phyloP scores from a whole-genome alignment of 2,797 vertebrate genomes.

The Agapornis canus region DNA sequence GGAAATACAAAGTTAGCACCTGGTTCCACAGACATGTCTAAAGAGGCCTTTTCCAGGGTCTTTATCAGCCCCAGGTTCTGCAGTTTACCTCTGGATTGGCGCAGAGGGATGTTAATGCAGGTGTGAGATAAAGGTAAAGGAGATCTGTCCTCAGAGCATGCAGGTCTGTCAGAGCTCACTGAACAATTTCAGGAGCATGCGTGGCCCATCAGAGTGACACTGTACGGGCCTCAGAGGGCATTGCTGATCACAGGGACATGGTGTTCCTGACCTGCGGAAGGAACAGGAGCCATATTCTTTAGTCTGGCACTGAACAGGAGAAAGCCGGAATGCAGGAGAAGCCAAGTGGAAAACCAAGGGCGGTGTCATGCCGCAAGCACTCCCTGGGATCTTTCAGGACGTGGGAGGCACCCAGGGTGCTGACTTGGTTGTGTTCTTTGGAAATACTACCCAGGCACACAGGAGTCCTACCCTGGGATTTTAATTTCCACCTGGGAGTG shows the following conservation, averaged over 20 bases:
- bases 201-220: background rate
- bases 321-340: background rate
- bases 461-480: background rate
- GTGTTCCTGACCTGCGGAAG: fast-evolving
- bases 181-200: background rate
- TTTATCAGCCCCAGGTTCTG: background rate
- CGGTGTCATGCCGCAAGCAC: fast-evolving
- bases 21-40: background rate
- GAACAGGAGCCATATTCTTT: background rate
- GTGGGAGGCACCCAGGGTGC: background rate
- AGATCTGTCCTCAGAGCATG: background rate
- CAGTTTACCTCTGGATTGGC: background rate
- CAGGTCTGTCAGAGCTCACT: background rate
- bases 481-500: background rate
- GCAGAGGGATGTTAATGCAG: fast-evolving
- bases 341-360: background rate
- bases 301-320: fast-evolving
- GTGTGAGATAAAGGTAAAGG: background rate
- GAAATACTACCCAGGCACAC: background rate
- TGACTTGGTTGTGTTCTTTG: background rate
- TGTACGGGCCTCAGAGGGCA: fast-evolving
- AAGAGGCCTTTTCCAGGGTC: background rate
- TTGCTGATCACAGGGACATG: background rate
- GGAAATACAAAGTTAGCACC: background rate
- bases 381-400: background rate